phyloP scores from a whole-genome alignment of 2,113 vertebrate genomes.

The Stictonetta naevosa region DNA sequence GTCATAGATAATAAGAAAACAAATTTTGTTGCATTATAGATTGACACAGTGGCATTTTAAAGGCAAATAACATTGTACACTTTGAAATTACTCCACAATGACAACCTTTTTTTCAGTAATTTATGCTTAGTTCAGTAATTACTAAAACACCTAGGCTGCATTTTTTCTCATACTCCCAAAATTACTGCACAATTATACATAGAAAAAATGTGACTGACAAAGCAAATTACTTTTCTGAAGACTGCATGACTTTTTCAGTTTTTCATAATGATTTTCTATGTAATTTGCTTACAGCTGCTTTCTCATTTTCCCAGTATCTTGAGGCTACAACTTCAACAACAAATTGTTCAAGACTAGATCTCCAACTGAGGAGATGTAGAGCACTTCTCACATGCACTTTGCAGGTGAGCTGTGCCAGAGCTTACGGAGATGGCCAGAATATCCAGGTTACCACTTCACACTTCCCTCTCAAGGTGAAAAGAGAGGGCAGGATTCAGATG shows the following conservation, averaged over 20 bases:
- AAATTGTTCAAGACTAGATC: background rate
- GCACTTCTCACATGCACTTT: background rate
- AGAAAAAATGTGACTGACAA: background rate
- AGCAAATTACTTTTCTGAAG: background rate
- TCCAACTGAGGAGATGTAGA: background rate
- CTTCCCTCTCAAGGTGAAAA: background rate
- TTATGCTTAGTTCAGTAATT: background rate
- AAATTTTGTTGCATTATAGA: background rate
- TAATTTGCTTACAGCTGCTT: background rate
- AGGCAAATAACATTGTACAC: background rate
- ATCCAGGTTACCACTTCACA: background rate
- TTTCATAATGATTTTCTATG: background rate
- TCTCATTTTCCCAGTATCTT: background rate
- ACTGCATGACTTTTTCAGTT: background rate
- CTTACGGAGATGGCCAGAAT: background rate
- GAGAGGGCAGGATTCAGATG: background rate
- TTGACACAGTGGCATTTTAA: background rate
- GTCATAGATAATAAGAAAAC: background rate
- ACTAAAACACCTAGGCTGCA: background rate
- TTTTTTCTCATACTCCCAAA: background rate
- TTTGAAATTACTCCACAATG: background rate
- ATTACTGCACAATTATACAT: background rate
- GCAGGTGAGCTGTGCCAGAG: background rate
- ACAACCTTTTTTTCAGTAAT: background rate
- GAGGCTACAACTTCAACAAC: background rate